A percentile compares a stretch with the other conserved stretches of the same genome.
These are phyloP conservation scores for Frankliniella intonsa DNA, from an alignment of 2,888 invertebrate species.

Conservation along the genomic window DNA sequence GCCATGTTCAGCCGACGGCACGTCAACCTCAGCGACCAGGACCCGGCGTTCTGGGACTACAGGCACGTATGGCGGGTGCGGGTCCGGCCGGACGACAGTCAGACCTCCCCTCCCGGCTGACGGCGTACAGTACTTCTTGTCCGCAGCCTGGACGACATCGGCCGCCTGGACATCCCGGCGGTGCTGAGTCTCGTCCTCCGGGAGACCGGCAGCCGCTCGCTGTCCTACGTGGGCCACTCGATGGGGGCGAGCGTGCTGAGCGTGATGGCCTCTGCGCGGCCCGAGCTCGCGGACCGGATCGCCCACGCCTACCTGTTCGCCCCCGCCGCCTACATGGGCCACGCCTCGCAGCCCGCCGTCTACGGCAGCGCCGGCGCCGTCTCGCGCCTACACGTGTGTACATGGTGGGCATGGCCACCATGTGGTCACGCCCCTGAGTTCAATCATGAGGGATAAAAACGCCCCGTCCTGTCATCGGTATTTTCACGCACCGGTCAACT, in stretches of 20 bases:
- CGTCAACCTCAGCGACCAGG: background rate
- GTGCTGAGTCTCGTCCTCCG: background rate
- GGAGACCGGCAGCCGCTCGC: background rate
- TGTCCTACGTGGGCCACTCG: background rate
- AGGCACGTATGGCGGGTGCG: too few relatives aligned
- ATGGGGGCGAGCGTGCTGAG: constrained; percentile 17
- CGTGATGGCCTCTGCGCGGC: background rate
- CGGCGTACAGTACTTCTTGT: background rate
- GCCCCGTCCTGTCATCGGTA: too few relatives aligned
- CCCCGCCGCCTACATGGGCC: constrained; percentile 6
- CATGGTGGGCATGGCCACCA: too few relatives aligned
- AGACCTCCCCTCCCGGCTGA: too few relatives aligned
- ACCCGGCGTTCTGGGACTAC: background rate
- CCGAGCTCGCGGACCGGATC: background rate
- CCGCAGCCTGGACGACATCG: constrained; percentile 11
- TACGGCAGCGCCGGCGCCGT: constrained; percentile 10
- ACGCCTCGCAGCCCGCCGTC: background rate
- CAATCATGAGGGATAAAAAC: background rate
- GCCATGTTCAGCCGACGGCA: background rate
- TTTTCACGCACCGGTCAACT: too few relatives aligned
- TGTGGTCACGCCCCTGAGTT: background rate
- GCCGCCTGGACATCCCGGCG: background rate
- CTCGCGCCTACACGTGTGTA: background rate
- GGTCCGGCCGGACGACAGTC: too few relatives aligned
- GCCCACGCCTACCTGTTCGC: background rate